Evolutionary conservation across 2,888 invertebrate genomes (phyloP), one percentile per base, ranked within the genome.

Genomic region (Agonopterix subpropinquella): DNA sequence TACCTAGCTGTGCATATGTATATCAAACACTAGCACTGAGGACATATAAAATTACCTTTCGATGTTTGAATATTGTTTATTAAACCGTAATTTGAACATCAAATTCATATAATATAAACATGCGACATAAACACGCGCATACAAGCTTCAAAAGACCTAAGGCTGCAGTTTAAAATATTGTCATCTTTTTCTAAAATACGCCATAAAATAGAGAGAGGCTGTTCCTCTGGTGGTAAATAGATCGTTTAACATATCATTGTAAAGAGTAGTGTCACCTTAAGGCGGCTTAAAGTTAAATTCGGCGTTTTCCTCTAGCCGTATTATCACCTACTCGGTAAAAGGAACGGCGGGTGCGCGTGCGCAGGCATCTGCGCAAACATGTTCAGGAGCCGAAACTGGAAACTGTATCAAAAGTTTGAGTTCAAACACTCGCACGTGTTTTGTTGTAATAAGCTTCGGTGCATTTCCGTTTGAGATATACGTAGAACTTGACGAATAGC

Each of bases 271-370:
- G 82, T 83, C 84, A 80, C 71, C 75, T 52, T 53, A 65, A 61
- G 69, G 57, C 69, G 66, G 66, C 62, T 65, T 64, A 8, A 55
- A 64, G 67, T 61, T 72, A 71, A 80, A 73, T 81, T 84, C 80
- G 83, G 83, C 77, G 68, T 74, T 57, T 70, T 70, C 66, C 72
- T 72, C 67, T 71, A 65, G 63, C 53, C 61, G 59, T 64, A 82
- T 87, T 87, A 87, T 76, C 85, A 80, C 73, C 45, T 67, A 58
- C 58, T 62, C 64, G 86, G 74, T 87, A 87, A 87, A 75, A 72
- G 74, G 62, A 52, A 54, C 54, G 62, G 65, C 74, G 77, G 75
- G 73, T 74, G 79, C 73, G 71, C 62, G 47, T 36, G 48, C 66
- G 62, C 65, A 60, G 65, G 59, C 77, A 76, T 74, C 77, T 82